Evolutionary conservation across 2,888 invertebrate genomes (phyloP).

Genomic region (Trimorus sp.): DNA sequence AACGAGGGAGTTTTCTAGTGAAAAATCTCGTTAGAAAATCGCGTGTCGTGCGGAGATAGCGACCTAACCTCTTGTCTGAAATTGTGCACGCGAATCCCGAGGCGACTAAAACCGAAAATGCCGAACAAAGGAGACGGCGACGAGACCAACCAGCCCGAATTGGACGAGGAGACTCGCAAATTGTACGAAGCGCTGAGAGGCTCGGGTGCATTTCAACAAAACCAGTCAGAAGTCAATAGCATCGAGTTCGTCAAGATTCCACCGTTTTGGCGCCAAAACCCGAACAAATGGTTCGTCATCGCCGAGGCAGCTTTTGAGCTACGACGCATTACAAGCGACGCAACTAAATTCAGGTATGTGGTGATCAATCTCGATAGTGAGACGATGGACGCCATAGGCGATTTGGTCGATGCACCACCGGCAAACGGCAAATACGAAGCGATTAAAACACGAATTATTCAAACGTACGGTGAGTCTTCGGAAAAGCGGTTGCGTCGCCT

Average conservation of each 20-base stretch:
- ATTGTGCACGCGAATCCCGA: too few species aligned
- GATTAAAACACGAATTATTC: constrained; percentile 7
- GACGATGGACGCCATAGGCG: too few species aligned
- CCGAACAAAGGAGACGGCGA: too few species aligned
- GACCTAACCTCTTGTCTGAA: too few species aligned
- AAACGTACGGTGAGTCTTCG: background rate
- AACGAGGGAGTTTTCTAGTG: too few species aligned
- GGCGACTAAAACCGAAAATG: too few species aligned
- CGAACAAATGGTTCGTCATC: constrained; percentile 26
- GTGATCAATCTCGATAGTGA: constrained; percentile 23
- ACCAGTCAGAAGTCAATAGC: background rate
- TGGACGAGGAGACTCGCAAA: too few species aligned
- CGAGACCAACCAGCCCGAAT: too few species aligned
- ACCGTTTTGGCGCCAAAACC: constrained; percentile 26
- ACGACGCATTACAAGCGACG: constrained; percentile 24
- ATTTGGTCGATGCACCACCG: constrained; percentile 8
- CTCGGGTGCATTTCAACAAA: too few species aligned
- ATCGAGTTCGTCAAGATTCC: constrained; percentile 11
- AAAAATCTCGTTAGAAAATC: too few species aligned
- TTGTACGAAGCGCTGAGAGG: too few species aligned
- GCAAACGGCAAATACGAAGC: background rate
- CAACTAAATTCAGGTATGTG: constrained; percentile 29
- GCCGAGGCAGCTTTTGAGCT: constrained; percentile 35
- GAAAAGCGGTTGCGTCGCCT: constrained; percentile 41
- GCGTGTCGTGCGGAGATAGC: too few species aligned